Evolutionary conservation across 2,797 vertebrate species (phyloP).

Genomic region (Neoniphon sammara): DNA sequence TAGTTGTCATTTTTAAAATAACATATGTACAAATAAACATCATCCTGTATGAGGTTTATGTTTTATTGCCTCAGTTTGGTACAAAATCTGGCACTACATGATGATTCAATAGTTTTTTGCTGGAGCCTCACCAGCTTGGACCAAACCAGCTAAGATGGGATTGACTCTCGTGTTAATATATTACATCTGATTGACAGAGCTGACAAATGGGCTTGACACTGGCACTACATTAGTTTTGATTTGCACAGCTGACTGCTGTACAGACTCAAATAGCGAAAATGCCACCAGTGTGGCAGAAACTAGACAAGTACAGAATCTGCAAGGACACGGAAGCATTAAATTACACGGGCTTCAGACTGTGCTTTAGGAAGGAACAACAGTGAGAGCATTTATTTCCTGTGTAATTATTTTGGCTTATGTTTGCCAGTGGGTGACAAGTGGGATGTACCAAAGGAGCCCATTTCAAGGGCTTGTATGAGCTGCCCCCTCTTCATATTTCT

Average conservation of each 20-base stretch:
- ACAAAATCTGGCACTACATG: no score
- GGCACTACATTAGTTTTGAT: conserved; percentile 70
- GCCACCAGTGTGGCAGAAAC: conserved; percentile 32
- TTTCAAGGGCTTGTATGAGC: no score
- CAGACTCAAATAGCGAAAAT: conserved; percentile 39
- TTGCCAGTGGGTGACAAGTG: background rate
- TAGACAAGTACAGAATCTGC: conserved; percentile 25
- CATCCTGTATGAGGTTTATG: no score
- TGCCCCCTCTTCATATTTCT: no score
- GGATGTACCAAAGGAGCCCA: no score
- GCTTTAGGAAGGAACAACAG: background rate
- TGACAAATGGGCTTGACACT: conserved; percentile 65
- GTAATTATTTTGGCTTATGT: background rate
- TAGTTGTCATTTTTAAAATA: conserved; percentile 21
- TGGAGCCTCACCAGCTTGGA: no score
- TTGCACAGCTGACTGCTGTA: conserved; percentile 46
- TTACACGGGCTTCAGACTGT: conserved; percentile 2
- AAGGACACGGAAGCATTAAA: background rate
- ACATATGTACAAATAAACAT: no score
- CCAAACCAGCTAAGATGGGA: no score
- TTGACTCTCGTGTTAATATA: conserved; percentile 72
- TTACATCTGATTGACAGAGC: conserved; percentile 76
- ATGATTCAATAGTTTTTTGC: no score
- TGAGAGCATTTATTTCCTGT: no score
- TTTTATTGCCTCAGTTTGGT: no score